A percentile compares a stretch with the other conserved stretches of the same genome.
phyloP scores from a whole-genome alignment of 2,113 vertebrate genomes.

The Neomonachus schauinslandi region DNA sequence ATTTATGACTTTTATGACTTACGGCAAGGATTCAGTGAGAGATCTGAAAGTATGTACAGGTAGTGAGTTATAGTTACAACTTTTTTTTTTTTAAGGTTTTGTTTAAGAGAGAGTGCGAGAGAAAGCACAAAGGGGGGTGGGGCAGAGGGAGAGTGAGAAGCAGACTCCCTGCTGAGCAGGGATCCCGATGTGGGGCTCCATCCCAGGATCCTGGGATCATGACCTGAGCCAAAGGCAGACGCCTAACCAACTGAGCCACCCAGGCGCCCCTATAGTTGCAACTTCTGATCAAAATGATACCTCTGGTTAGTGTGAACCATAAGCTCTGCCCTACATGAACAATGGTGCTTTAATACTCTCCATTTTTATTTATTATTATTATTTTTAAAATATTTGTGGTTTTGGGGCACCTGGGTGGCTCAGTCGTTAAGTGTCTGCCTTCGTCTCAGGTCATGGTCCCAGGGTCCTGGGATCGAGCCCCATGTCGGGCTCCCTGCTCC shows the following conservation, averaged over 20 bases:
- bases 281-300: not conserved
- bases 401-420: not conserved
- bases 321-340: not conserved
- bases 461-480: too few relatives aligned
- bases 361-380: not conserved
- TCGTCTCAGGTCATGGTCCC: too few relatives aligned
- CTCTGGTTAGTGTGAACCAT: not conserved
- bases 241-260: too few relatives aligned
- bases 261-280: not conserved
- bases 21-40: not conserved
- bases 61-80: not conserved
- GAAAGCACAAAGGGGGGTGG: too few relatives aligned
- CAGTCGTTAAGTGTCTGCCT: too few relatives aligned
- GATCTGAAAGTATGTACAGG: not conserved
- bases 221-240: too few relatives aligned
- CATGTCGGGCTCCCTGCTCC: too few relatives aligned
- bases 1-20: slow-evolving; percentile 34
- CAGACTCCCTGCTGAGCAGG: too few relatives aligned
- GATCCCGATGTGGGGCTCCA: too few relatives aligned
- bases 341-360: not conserved
- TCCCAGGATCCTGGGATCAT: too few relatives aligned
- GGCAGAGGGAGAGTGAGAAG: too few relatives aligned
- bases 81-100: not conserved
- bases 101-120: too few relatives aligned
- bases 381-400: not conserved